Conservation (phyloP, 2,888 invertebrate species). For the Bellardia pandia region DNA sequence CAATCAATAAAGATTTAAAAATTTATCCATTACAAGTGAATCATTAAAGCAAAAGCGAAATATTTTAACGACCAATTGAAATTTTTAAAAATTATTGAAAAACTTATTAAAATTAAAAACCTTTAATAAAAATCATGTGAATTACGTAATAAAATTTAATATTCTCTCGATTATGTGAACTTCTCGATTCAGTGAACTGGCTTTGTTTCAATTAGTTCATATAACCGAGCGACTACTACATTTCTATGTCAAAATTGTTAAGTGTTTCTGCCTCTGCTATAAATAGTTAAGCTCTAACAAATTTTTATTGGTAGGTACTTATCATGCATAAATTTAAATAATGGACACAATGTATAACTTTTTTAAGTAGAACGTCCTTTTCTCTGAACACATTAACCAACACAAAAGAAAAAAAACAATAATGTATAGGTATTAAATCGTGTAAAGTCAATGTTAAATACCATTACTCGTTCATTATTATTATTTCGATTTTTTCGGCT, state of each 20-base stretch:
- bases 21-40: too few relatives aligned
- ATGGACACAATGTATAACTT: neutral
- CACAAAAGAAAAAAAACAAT: conserved; percentile 16
- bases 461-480: conserved; percentile 66
- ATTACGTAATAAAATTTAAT: too few relatives aligned
- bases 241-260: neutral
- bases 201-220: too few relatives aligned
- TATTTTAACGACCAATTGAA: too few relatives aligned
- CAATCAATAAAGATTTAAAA: too few relatives aligned
- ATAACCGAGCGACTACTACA: neutral
- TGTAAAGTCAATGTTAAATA: conserved; percentile 82
- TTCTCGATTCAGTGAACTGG: too few relatives aligned
- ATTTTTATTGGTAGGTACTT: conserved; percentile 54
- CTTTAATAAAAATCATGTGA: too few relatives aligned
- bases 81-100: too few relatives aligned
- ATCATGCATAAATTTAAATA: conserved; percentile 43
- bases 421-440: conserved; percentile 77
- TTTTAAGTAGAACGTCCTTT: conserved; percentile 16
- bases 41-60: too few relatives aligned
- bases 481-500: conserved; percentile 14
- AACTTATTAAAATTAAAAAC: too few relatives aligned
- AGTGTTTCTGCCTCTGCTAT: conserved; percentile 1
- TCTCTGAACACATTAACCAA: conserved; percentile 16
- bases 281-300: conserved; percentile 5
- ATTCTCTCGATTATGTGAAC: too few relatives aligned